Evolutionary conservation across 2,797 vertebrate species (phyloP), one percentile per base, ranked within the genome.

Genomic region (Bryconaethiops microstoma): DNA sequence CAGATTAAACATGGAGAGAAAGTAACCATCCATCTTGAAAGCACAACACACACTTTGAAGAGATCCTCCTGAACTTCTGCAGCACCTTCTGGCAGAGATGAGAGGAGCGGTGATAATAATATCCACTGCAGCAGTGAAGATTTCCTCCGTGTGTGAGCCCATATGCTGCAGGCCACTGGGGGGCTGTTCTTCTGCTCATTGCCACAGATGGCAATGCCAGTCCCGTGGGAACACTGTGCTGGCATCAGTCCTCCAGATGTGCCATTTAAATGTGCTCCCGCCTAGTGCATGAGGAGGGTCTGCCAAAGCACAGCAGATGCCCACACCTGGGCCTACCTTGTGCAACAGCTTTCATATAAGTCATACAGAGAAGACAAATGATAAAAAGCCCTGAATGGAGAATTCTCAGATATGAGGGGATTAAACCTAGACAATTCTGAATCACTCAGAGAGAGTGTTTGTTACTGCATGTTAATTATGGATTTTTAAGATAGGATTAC

Each of bases 241-340:
- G 65, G 19, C 55, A 71, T 76, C 59, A 75, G 19, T 42, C 12
- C 52, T 60, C 69, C 82, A 83, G 78, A 83, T 84, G 82, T 81
- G 75, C 59, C 39, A 35, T 57, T 77, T 81, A 50, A n/a, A n/a
- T n/a, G n/a, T n/a, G n/a, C 67, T 77, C 19, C 77, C 19, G 52
- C 57, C 55, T 74, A 67, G 69, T 68, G 48, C 63, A 76, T 48
- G 60, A 77, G 55, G 67, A 62, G 67, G 55, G 45, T 29, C 60
- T 73, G 45, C 70, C 40, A 68, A 42, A 76, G 42, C 52, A 40
- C 68, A 45, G 82, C 71, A 67, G 74, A 83, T 80, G 50, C 74
- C 74, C 69, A 60, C 67, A 73, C 52, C 69, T 77, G 74, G 55
- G 74, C 74, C 55, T 7, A 35, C 72, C 16, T n/a, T 70, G 54